Evolutionary conservation across 64 coral and sea anemone genomes (phyloP), one percentile per base, ranked within the genome.

Genomic region (Dendrophyllia cribrosa): DNA sequence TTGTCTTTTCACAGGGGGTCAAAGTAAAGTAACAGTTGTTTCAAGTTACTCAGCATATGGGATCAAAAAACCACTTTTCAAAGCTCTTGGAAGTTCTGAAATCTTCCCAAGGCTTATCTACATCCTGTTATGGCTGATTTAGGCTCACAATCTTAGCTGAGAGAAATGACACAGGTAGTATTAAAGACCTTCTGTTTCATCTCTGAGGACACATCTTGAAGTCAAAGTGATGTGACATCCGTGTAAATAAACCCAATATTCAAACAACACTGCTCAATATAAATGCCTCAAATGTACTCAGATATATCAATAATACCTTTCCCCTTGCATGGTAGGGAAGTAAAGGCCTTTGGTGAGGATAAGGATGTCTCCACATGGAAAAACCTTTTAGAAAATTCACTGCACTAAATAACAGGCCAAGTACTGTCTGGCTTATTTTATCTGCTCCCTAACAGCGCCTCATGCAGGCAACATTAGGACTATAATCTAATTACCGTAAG

Each of bases 31-130:
- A 87, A 94, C 92, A 94, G 92, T 94, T 94, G 92, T 94, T 94
- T 94, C 92, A 94, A 94, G 92, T 94, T 94, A 94, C 92, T 89
- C 21, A 88, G 92, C 92, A 94, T 94, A 94, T 94, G 92, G 92
- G 92, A 79, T 89, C 80, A 84, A 84, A 45, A 84, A 84, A 84
- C 62, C 80, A n/a, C 80, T 84, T 84, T 84, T 84, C 51, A 67
- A 62, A 51, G 80, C 80, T 84, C 80, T 84, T 84, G 80, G 80
- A 84, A 68, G 80, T 84, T 84, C 80, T 84, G 46, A 84, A 84
- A 84, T 84, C 61, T 89, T 12, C 86, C 89, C 86, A 75, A 84
- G 72, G 80, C 80, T 84, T 84, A 84, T 84, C 80, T 84, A 84
- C 80, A 84, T 84, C 80, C 80, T 84, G 80, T 84, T 84, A 84